These are phyloP conservation scores for Chionis minor DNA, from an alignment of 2,113 vertebrate genomes.

Conservation along the genomic window DNA sequence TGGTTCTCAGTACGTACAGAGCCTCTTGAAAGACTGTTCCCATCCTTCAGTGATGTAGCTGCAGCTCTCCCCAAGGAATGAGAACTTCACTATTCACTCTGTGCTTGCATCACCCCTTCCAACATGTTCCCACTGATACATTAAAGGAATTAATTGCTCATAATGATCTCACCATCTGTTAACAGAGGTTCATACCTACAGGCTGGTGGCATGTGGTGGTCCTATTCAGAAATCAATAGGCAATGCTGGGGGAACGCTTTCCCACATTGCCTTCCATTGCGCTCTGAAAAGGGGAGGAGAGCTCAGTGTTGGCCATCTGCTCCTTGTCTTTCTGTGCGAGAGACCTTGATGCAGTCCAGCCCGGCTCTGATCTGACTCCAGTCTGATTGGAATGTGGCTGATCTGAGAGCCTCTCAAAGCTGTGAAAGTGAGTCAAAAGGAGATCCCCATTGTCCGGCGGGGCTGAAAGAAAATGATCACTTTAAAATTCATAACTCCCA, in stretches of 20 bases:
- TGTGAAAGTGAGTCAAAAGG: conserved; percentile 90
- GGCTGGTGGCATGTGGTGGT: conserved; percentile 90
- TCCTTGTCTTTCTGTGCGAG: conserved; percentile 90
- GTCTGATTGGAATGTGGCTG: conserved; percentile 87
- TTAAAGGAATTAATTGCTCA: conserved; percentile 99
- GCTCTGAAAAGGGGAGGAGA: conserved; percentile 88
- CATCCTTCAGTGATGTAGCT: conserved; percentile 75
- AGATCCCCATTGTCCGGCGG: conserved; percentile 81
- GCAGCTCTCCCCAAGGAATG: conserved; percentile 71
- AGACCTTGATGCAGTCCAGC: conserved; percentile 87
- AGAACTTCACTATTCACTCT: conserved; percentile 83
- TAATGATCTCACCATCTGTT: conserved; percentile 99
- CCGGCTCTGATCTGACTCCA: conserved; percentile 91
- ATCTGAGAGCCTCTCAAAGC: conserved; percentile 85
- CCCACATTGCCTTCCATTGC: conserved; percentile 87
- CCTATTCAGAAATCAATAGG: conserved; percentile 89
- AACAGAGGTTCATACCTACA: conserved; percentile 92
- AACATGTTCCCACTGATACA: conserved; percentile 96
- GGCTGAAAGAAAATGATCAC: conserved; percentile 87
- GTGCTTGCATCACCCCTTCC: conserved; percentile 86
- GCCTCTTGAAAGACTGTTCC: conserved; percentile 79
- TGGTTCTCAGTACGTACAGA: conserved; percentile 49
- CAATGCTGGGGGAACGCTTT: conserved; percentile 80
- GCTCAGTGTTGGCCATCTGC: conserved; percentile 95
- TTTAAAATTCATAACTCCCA: conserved; percentile 92